Conservation (phyloP, 2,797 vertebrate genomes). For the Eutrigla gurnardus region DNA sequence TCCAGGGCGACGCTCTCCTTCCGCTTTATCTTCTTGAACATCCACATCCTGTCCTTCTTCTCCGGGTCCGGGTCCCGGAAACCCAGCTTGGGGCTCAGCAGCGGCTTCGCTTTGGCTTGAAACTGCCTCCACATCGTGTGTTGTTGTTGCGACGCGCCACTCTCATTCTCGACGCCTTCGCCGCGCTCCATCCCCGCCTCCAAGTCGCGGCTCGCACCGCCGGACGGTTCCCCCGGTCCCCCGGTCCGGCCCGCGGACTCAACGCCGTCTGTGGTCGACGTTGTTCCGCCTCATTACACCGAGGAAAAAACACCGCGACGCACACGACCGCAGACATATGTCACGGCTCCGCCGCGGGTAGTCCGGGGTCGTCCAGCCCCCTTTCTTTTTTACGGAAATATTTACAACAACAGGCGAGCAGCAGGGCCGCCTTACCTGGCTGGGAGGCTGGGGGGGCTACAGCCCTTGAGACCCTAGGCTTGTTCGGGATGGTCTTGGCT, state of each 20-base stretch:
- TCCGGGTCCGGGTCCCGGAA: slow-evolving; percentile 76
- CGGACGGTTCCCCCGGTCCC: no score
- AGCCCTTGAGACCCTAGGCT: no score
- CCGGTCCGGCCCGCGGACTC: no score
- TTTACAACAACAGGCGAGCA: background rate
- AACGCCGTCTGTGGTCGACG: no score
- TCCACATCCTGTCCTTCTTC: slow-evolving; percentile 78
- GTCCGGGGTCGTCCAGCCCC: background rate
- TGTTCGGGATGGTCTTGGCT: no score
- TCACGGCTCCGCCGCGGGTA: background rate
- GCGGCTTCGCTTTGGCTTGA: slow-evolving; percentile 84
- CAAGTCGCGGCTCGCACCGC: no score
- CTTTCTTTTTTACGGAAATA: background rate
- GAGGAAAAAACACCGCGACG: no score
- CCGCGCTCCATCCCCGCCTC: slow-evolving; percentile 59
- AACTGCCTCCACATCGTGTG: slow-evolving; percentile 88
- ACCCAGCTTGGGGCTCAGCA: slow-evolving; percentile 80
- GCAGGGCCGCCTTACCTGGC: background rate
- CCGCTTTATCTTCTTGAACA: slow-evolving; percentile 83
- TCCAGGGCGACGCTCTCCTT: slow-evolving; percentile 81
- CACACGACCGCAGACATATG: background rate
- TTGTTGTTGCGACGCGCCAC: slow-evolving; percentile 81
- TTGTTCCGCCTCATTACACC: no score
- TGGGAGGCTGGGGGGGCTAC: no score
- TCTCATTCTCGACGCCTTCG: slow-evolving; percentile 38